phyloP scores from a whole-genome alignment of 2,797 vertebrate species.

The Gadopsis marmoratus region DNA sequence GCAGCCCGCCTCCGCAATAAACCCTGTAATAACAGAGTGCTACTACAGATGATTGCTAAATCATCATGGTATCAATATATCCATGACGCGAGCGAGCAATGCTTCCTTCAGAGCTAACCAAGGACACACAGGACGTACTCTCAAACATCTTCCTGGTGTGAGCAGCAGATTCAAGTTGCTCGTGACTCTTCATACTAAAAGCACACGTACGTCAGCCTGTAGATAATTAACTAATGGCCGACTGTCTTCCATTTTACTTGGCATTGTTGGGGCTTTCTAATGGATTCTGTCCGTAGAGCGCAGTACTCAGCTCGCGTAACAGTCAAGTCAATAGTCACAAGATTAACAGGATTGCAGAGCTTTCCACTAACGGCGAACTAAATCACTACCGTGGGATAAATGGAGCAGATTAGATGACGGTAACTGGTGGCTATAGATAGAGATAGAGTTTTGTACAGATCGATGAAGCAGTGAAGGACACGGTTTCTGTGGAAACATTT shows the following conservation, averaged over 20 bases:
- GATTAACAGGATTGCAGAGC: conserved; percentile 36
- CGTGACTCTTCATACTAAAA: conserved; percentile 11
- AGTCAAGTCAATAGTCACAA: conserved; percentile 40
- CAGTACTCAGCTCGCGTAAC: conserved; percentile 46
- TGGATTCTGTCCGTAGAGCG: conserved; percentile 25
- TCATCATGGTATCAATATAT: neutral
- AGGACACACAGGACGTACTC: conserved; percentile 7
- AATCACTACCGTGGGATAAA: neutral
- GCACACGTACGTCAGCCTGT: conserved; percentile 35
- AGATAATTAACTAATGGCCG: conserved; percentile 71
- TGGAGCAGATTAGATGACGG: conserved; percentile 6
- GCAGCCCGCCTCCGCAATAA: neutral
- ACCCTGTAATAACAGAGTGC: neutral
- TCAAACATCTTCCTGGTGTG: conserved; percentile 26
- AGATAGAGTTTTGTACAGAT: neutral
- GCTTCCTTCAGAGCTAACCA: conserved; percentile 3
- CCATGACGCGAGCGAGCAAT: neutral
- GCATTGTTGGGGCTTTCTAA: conserved; percentile 30
- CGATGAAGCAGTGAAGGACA: neutral
- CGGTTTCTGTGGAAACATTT: conserved; percentile 3
- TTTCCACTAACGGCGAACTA: neutral
- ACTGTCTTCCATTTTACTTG: conserved; percentile 1
- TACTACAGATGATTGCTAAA: neutral
- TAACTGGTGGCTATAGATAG: neutral
- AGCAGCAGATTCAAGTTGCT: conserved; percentile 18